Evolutionary conservation across 64 coral and sea anemone species (phyloP), one percentile per base, ranked within the genome.

Genomic region (Astreopora myriophthalma): DNA sequence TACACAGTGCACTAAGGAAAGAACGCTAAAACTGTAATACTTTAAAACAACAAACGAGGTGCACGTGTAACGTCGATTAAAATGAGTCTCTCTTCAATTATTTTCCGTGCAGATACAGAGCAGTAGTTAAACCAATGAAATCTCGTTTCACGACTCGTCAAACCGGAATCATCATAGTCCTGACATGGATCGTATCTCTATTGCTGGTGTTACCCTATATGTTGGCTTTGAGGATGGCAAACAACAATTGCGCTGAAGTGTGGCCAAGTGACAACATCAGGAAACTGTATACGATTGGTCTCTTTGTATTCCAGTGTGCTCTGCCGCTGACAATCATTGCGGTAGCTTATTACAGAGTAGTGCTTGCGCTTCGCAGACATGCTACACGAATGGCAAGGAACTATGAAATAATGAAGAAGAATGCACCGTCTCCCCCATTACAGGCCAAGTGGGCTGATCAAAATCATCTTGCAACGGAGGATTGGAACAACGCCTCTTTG

Each of bases 141-240:
- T 77, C 92, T 27, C 92, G 86, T 12, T 82, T 94, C 51, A 88
- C 85, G 10, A 70, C 51, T 14, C 86, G 71, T 34, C 92, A 94
- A 57, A 94, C 86, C 29, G 57, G 62, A 14, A 22, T 79, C 33
- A 74, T 89, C 48, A 94, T 94, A 44, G 34, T 34, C 1, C 20
- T 62, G 36, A 94, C 71, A 7, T 94, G 92, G 92, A 3, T 89
- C 13, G 19, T 94, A 10, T 94, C 92, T 9, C 35, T 94, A 0
- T 13, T 89, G n/a, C 92, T 94, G 4, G 92, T 94, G 75, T 20
- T 94, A 58, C 92, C 92, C 26, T 94, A 94, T 34, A 75, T 94
- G 2, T 44, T 83, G 17, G 75, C 87, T 79, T 71, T 93, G 46
- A 73, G 35, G 48, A 27, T 89, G 4, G 8, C 29, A 42, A 33